phyloP scores from a whole-genome alignment of 2,888 invertebrate species.

The Uloborus plumipes region DNA sequence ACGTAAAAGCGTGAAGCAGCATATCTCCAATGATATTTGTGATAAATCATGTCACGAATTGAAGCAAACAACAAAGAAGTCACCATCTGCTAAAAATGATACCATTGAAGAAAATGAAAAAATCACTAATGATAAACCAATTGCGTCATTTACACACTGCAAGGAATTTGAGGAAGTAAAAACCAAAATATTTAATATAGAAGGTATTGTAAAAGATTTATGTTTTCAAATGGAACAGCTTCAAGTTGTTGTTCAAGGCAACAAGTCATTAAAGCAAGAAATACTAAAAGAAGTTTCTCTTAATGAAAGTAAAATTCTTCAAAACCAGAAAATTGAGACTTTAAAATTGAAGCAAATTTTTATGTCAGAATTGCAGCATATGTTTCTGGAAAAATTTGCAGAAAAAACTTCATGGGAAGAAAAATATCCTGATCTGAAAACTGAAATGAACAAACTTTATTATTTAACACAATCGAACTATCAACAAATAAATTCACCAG shows the following conservation, averaged over 20 bases:
- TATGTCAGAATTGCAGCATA: constrained; percentile 1
- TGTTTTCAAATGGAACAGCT: too few species aligned
- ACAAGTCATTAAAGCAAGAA: constrained; percentile 5
- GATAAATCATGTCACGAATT: not conserved
- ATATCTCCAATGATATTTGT: not conserved
- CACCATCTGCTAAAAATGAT: too few species aligned
- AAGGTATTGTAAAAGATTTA: too few species aligned
- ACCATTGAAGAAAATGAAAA: too few species aligned
- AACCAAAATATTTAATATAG: too few species aligned
- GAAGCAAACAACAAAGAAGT: too few species aligned
- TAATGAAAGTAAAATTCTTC: constrained; percentile 7
- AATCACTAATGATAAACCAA: too few species aligned
- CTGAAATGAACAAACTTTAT: constrained; percentile 14
- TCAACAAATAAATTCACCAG: constrained; percentile 22
- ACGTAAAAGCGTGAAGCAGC: constrained; percentile 16
- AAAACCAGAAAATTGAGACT: not conserved
- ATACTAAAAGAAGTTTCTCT: not conserved
- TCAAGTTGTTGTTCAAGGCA: not conserved
- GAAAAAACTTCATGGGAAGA: constrained; percentile 12
- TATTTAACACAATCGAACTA: not conserved
- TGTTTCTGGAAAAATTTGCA: not conserved
- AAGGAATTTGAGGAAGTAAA: too few species aligned
- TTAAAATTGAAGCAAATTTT: not conserved
- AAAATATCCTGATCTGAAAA: constrained; percentile 1
- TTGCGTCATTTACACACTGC: not conserved